These are phyloP conservation scores for Cantharis nigra DNA, from an alignment of 2,888 invertebrate species.

Conservation along the genomic window DNA sequence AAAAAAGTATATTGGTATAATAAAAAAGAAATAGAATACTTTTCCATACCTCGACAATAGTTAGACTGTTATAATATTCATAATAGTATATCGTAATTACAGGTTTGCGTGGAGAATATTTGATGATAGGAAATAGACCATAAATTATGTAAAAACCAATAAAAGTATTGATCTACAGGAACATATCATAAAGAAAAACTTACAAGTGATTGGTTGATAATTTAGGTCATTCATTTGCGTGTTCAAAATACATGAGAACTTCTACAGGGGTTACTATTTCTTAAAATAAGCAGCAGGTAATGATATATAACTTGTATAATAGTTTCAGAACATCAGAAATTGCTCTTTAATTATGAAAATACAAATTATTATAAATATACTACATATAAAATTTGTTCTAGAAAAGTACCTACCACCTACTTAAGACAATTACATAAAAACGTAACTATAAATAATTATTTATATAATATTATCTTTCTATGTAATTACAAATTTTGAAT, in stretches of 20 bases:
- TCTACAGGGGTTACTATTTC: constrained; percentile 17
- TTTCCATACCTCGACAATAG: not conserved
- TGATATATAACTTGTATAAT: constrained; percentile 2
- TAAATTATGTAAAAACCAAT: constrained; percentile 22
- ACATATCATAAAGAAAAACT: constrained; percentile 17
- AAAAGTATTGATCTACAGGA: constrained; percentile 20
- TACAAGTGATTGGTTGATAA: constrained; percentile 28
- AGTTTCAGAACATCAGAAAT: not conserved
- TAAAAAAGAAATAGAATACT: not conserved
- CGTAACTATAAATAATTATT: not conserved
- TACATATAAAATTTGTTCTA: not conserved
- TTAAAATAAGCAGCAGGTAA: constrained; percentile 15
- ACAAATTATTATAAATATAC: not conserved
- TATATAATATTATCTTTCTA: not conserved
- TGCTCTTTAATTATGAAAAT: not conserved
- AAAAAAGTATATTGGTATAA: not conserved
- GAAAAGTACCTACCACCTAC: not conserved
- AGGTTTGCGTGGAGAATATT: constrained; percentile 12
- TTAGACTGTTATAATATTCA: not conserved
- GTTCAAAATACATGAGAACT: constrained; percentile 27
- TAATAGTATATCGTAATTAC: constrained; percentile 7
- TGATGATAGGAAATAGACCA: constrained; percentile 10
- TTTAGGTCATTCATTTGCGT: constrained; percentile 32
- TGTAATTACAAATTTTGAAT: not conserved
- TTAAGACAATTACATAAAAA: not conserved